phyloP scores from a whole-genome alignment of 2,113 vertebrate genomes.

The Entelurus aequoreus region DNA sequence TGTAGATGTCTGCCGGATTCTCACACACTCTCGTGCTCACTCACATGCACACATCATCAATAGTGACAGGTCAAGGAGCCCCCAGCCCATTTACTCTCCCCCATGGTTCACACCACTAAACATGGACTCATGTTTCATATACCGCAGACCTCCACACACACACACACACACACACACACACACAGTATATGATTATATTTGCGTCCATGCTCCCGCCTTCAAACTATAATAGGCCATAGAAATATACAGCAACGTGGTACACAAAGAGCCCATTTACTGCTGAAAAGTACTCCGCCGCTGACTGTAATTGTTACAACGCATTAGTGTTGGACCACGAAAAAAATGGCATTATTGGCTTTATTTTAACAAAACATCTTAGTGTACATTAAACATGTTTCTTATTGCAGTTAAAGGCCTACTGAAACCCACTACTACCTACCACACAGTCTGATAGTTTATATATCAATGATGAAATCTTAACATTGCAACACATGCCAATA shows the following conservation, averaged over 20 bases:
- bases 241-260: conserved; percentile 22
- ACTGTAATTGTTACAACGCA: conserved; percentile 61
- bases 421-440: too few species aligned
- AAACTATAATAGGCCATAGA: conserved; percentile 36
- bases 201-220: conserved; percentile 15
- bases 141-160: conserved; percentile 13
- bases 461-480: too few species aligned
- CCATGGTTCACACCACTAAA: conserved; percentile 57
- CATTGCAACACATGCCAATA: too few species aligned
- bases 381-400: too few species aligned
- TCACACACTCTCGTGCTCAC: conserved; percentile 37
- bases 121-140: conserved; percentile 61
- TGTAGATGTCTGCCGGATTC: conserved; percentile 59
- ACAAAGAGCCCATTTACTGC: conserved; percentile 62
- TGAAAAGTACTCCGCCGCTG: conserved; percentile 61
- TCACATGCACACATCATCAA: conserved; percentile 60
- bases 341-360: too few species aligned
- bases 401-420: too few species aligned
- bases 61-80: conserved; percentile 68
- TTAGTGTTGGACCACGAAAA: too few species aligned
- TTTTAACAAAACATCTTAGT: too few species aligned
- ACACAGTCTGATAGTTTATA: too few species aligned
- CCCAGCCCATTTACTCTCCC: conserved; percentile 35
- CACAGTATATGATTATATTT: conserved; percentile 3
- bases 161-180: conserved; percentile 17